A percentile compares a stretch with the other conserved stretches of the same genome.
Evolutionary conservation across 2,797 vertebrate species (phyloP).

Genomic region (Premnoplex brunnescens): DNA sequence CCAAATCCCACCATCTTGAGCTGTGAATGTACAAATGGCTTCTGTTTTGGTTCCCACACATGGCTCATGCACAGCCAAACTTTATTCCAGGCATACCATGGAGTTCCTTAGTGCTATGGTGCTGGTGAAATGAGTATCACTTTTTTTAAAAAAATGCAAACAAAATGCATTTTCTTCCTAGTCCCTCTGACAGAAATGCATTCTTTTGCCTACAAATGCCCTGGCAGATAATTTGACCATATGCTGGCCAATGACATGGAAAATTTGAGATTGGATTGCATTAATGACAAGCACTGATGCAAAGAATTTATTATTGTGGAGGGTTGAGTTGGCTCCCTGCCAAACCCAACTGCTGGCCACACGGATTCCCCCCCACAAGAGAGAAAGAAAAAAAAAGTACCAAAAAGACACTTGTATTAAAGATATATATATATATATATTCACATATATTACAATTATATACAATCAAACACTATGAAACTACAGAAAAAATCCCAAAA

Average conservation of each 20-base stretch:
- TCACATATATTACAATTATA: no score
- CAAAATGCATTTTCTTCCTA: neutral
- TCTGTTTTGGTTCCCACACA: neutral
- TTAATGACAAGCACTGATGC: neutral
- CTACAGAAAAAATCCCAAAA: no score
- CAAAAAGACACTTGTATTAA: no score
- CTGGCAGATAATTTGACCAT: neutral
- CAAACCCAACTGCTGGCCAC: no score
- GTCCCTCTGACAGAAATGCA: neutral
- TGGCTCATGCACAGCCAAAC: neutral
- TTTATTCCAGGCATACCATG: neutral
- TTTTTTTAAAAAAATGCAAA: neutral
- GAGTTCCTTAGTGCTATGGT: neutral
- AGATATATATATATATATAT: no score
- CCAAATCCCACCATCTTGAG: neutral
- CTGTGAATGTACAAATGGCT: neutral
- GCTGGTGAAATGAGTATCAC: neutral
- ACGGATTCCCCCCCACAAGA: no score
- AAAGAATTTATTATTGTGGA: neutral
- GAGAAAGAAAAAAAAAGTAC: no score
- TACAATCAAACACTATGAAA: no score
- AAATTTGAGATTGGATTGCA: neutral
- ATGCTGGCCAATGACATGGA: neutral
- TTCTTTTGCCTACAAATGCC: neutral
- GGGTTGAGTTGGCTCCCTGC: no score